phyloP scores from a whole-genome alignment of 2,797 vertebrate species.

The Atherinosoma microstoma region DNA sequence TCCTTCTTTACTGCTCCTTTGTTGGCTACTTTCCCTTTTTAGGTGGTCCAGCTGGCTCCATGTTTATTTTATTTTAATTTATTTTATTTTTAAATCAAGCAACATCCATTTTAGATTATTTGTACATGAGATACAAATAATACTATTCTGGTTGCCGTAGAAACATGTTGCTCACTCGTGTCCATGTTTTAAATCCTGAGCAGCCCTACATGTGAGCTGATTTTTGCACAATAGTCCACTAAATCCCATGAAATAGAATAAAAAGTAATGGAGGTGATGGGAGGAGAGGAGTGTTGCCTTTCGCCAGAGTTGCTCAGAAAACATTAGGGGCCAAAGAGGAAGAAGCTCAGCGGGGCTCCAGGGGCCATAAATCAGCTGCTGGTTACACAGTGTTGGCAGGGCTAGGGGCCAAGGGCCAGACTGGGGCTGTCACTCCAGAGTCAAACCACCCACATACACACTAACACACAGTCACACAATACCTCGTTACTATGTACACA shows the following conservation, averaged over 20 bases:
- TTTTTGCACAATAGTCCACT: constrained; percentile 26
- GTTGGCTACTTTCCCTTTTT: background rate
- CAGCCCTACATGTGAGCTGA: constrained; percentile 21
- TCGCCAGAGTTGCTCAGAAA: constrained; percentile 87
- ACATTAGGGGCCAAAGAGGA: constrained; percentile 88
- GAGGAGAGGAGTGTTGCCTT: constrained; percentile 55
- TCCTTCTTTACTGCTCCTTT: background rate
- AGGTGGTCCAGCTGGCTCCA: background rate
- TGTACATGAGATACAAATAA: background rate
- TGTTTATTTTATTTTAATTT: background rate
- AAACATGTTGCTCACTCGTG: background rate
- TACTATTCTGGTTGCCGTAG: background rate
- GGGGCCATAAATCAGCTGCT: constrained; percentile 90
- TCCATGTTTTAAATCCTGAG: constrained; percentile 13
- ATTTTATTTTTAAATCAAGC: background rate
- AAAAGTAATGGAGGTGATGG: constrained; percentile 37
- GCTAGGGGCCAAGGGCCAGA: constrained; percentile 66
- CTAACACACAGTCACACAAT: constrained; percentile 32
- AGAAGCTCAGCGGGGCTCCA: constrained; percentile 83
- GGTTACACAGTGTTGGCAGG: constrained; percentile 82
- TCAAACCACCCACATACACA: constrained; percentile 63
- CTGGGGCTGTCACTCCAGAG: constrained; percentile 74
- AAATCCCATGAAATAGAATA: constrained; percentile 34
- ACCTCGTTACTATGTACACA: constrained; percentile 8
- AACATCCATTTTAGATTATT: background rate